These are phyloP conservation scores for Penaeus monodon DNA, from an alignment of 2,888 invertebrate species.

Conservation along the genomic window DNA sequence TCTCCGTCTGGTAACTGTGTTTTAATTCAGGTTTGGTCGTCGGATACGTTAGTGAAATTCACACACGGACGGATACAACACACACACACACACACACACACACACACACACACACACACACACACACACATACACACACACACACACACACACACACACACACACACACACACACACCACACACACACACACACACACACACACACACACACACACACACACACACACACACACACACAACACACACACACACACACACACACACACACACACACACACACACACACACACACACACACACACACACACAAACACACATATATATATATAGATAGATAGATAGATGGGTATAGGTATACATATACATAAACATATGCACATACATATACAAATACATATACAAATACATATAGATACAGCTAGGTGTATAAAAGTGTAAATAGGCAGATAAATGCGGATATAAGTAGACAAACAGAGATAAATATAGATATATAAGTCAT, in stretches of 20 bases:
- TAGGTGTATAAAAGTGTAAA: too few species aligned
- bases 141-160: neutral
- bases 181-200: neutral
- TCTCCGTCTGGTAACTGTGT: too few species aligned
- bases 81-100: neutral
- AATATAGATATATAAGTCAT: too few species aligned
- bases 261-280: neutral
- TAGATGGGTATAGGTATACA: neutral
- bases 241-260: neutral
- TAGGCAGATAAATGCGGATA: too few species aligned
- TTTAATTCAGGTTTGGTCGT: too few species aligned
- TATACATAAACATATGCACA: neutral
- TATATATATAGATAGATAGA: constrained; percentile 2
- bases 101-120: neutral
- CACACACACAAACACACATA: neutral
- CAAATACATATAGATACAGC: too few species aligned
- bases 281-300: neutral
- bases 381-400: neutral
- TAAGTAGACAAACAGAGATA: too few species aligned
- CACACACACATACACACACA: neutral
- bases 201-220: neutral
- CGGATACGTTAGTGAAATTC: neutral
- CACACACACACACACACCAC: neutral
- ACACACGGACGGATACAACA: too few species aligned
- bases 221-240: neutral